Evolutionary conservation across 2,797 vertebrate genomes (phyloP).

Genomic region (Alosa sapidissima): DNA sequence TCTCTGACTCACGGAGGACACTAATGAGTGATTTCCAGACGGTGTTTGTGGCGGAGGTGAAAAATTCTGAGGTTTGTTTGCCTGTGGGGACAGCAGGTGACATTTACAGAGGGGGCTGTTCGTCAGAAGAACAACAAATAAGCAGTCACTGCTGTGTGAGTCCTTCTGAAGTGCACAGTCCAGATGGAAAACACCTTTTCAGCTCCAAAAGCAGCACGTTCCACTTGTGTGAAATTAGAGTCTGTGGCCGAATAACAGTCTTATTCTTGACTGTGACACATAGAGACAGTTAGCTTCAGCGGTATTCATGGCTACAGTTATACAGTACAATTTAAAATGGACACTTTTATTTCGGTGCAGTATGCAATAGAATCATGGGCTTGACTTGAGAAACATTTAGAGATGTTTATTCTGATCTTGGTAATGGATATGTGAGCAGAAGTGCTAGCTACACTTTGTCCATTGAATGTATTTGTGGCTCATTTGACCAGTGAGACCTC

Average conservation of each 20-base stretch:
- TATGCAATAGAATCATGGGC: background rate
- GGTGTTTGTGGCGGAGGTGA: background rate
- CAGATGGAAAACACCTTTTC: background rate
- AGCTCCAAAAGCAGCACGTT: background rate
- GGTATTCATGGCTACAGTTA: background rate
- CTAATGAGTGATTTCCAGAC: background rate
- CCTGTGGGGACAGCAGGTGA: background rate
- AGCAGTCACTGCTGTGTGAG: background rate
- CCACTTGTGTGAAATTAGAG: background rate
- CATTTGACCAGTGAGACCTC: background rate
- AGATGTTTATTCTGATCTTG: background rate
- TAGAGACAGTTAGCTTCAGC: background rate
- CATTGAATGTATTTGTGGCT: constrained; percentile 1
- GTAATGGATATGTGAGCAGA: background rate
- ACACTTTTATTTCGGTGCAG: background rate
- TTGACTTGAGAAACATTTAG: background rate
- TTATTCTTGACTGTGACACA: background rate
- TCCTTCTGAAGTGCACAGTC: background rate
- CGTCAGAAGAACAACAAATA: background rate
- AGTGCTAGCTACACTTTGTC: background rate
- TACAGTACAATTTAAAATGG: background rate
- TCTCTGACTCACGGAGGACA: background rate
- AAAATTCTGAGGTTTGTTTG: constrained; percentile 3
- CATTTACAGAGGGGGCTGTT: constrained; percentile 1
- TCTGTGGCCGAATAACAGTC: background rate